Base-by-base conservation (phyloP, 2,888 invertebrate genomes). In the Erebia palarica region DNA sequence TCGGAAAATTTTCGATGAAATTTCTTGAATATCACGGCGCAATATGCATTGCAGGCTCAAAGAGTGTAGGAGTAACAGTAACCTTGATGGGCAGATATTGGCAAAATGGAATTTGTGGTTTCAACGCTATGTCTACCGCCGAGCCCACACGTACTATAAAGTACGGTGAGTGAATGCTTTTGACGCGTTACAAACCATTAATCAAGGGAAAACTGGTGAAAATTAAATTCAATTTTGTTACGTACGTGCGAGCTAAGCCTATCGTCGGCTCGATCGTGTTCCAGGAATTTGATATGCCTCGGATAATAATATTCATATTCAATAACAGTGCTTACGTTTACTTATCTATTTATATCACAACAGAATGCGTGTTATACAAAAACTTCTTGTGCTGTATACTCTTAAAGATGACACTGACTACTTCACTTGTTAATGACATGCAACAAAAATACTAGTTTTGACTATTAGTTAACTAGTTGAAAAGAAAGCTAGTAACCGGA, bases 41-140 rank as follows among this genome's bases (percentile, higher is more conserved):
- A 67, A 16, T 44, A 44, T 67, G 58, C 67, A 67, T 10, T 3
- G 11, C 49, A 16, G 49, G 59, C 27, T 59, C 67, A 67, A 67
- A 67, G 59, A 59, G 67, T 49, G 58, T 67, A 67, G 27, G 27
- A 59, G 59, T 67, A 47, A 58, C 47, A 13, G 66, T 66, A 59
- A 55, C 58, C 67, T 59, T 67, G 67, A 67, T 67, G 59, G 59
- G 67, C 49, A 67, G 59, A 67, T 67, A 67, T 67, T 67, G 67
- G 27, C 59, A 67, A 67, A 67, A 67, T 36, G 67, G 67, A 67
- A 67, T 67, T 67, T 67, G 58, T 59, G 67, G 67, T 67, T 67
- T 49, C 4, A 67, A 49, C 67, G 47, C 21, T 57, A 5, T 14
- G 14, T 55, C 42, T 9, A 47, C 58, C 58, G 11, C 18, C 11